phyloP scores from a whole-genome alignment of 2,888 invertebrate species.

The Frankliniella fusca region DNA sequence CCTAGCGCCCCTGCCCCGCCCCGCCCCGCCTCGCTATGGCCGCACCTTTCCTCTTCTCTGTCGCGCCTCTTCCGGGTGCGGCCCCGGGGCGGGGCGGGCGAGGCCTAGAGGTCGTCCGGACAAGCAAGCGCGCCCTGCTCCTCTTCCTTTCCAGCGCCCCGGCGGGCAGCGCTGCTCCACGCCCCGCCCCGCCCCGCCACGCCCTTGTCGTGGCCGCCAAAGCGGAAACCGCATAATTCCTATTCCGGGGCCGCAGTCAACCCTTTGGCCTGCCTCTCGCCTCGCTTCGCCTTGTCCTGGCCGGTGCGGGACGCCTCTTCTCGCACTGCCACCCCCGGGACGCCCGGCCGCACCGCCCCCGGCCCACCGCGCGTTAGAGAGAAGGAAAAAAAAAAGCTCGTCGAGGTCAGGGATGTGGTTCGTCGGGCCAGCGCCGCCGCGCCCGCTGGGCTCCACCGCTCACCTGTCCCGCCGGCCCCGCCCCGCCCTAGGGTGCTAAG shows the following conservation, averaged over 20 bases:
- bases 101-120: no score
- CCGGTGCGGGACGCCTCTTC: neutral
- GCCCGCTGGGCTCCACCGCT: neutral
- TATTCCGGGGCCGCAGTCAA: neutral
- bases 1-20: neutral
- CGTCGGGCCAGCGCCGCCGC: no score
- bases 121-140: neutral
- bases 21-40: neutral
- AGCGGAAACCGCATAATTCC: slow-evolving; percentile 24
- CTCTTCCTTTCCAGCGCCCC: neutral
- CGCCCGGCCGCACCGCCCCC: neutral
- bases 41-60: neutral
- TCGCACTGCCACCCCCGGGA: neutral
- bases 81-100: no score
- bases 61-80: no score
- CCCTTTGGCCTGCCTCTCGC: neutral
- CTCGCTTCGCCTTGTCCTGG: no score
- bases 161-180: neutral
- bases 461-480: neutral
- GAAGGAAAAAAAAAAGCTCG: neutral
- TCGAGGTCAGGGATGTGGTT: no score
- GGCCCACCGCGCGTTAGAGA: neutral
- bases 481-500: neutral
- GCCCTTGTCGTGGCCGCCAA: neutral
- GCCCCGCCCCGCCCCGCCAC: neutral